Evolutionary conservation across 1,140 invertebrate genomes (phyloP).

Genomic region (Trichonephila inaurata): DNA sequence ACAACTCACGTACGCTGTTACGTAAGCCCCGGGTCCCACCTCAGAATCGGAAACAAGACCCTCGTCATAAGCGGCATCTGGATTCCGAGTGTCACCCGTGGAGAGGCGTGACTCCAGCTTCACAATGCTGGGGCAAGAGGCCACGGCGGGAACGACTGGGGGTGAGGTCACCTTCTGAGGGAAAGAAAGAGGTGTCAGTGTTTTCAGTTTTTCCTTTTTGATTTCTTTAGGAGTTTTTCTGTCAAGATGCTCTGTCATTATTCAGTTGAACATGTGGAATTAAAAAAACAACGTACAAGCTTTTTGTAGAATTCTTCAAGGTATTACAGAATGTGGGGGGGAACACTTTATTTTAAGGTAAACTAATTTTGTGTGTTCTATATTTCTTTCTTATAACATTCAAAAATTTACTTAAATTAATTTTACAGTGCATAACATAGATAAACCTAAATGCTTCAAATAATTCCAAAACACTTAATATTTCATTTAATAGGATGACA

Average conservation of each 20-base stretch:
- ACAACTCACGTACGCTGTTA: constrained; percentile 59
- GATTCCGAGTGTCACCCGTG: neutral
- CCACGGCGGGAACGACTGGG: constrained; percentile 40
- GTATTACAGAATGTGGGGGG: neutral
- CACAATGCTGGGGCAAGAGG: constrained; percentile 64
- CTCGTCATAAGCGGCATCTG: constrained; percentile 47
- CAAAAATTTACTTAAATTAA: too few species aligned
- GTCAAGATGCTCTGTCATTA: neutral
- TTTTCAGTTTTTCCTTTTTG: neutral
- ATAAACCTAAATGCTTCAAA: too few species aligned
- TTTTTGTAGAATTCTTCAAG: neutral
- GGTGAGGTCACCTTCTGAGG: constrained; percentile 47
- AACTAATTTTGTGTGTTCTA: too few species aligned
- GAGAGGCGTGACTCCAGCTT: constrained; percentile 21
- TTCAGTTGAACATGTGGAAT: neutral
- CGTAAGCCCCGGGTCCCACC: constrained; percentile 55
- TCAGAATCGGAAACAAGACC: constrained; percentile 47
- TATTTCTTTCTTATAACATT: too few species aligned
- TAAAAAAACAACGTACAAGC: neutral
- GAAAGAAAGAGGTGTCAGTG: constrained; percentile 33
- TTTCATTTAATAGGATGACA: too few species aligned
- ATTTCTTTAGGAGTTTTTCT: neutral
- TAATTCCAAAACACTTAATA: too few species aligned
- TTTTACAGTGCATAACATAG: too few species aligned
- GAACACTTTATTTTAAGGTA: neutral